Evolutionary conservation across 2,113 vertebrate species (phyloP).

Genomic region (Colistium nudipinnis): DNA sequence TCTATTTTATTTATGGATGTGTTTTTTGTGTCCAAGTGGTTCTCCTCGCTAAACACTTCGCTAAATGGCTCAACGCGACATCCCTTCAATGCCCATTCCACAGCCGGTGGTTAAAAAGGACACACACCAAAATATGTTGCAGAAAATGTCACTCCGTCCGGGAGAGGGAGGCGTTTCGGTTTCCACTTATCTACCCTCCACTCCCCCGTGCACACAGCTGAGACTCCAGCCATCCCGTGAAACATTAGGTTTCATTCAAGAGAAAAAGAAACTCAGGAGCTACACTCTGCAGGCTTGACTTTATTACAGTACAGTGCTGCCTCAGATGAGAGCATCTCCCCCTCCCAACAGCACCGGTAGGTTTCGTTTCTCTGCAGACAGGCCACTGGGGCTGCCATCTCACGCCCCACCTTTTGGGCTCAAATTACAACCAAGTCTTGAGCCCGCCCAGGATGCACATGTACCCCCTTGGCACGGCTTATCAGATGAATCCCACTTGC

Average conservation of each 20-base stretch:
- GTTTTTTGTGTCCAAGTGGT: no score
- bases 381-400: slow-evolving; percentile 11
- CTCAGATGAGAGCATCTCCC: background rate
- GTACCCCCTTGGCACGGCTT: slow-evolving; percentile 42
- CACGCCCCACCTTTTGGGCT: slow-evolving; percentile 42
- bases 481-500: slow-evolving; percentile 57
- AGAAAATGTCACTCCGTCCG: no score
- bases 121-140: background rate
- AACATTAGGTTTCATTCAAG: slow-evolving; percentile 55
- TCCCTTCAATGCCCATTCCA: background rate
- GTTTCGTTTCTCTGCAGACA: slow-evolving; percentile 72
- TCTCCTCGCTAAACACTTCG: no score
- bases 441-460: slow-evolving; percentile 36
- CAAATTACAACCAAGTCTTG: slow-evolving; percentile 52
- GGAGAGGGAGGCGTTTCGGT: background rate
- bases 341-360: slow-evolving; percentile 17
- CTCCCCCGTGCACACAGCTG: background rate
- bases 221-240: slow-evolving; percentile 2
- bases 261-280: slow-evolving; percentile 50
- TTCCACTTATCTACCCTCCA: background rate
- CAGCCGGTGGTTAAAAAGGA: background rate
- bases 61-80: no score
- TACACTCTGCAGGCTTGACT: background rate
- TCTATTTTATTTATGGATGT: background rate
- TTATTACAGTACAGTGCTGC: background rate